Evolutionary conservation across 2,888 invertebrate genomes (phyloP), one percentile per base, ranked within the genome.

Genomic region (Cheilosia soror): DNA sequence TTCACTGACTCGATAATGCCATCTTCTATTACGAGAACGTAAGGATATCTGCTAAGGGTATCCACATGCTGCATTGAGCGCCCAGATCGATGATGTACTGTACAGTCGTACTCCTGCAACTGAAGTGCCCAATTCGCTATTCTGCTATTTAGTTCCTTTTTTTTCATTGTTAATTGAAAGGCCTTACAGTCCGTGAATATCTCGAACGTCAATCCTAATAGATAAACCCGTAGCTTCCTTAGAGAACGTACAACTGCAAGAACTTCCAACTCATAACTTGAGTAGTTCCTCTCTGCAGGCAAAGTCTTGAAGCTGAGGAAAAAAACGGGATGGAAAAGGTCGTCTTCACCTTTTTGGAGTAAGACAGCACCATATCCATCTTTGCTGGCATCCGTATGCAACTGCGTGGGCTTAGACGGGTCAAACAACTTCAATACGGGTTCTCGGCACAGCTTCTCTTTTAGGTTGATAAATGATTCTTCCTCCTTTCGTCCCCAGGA

Each of bases 231-330:
- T 40, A 66, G 33, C 37, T 53, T 66, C 9, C 53, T 37, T 9
- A 66, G 29, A 29, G 49, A 65, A 13, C 51, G 49, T 0, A 65
- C 31, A 2, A 65, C 37, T 2, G 33, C 65, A 5, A 60, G 60
- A 11, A 42, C 42, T 13, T 60, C 25, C 20, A 60, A n/a, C 49
- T 91, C 89, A 57, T 90, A 90, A 51, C 88, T 89, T 49, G 33
- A 37, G 25, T 42, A 42, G 6, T 42, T 60, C 7, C 53, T 37
- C 1, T 51, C 37, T 11, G 37, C 53, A 5, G 40, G 27, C 2
- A n/a, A 69, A 6, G 42, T 53, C 27, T 66, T 66, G 6, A 40
- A 66, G 5, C 66, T 66, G 2, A 53, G 7, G n/a, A 42, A 27
- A 66, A 7, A 55, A 66, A 29, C 37, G 25, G 29, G 53, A 9